phyloP scores from a whole-genome alignment of 2,797 vertebrate species.

The Sebastes taczanowskii region DNA sequence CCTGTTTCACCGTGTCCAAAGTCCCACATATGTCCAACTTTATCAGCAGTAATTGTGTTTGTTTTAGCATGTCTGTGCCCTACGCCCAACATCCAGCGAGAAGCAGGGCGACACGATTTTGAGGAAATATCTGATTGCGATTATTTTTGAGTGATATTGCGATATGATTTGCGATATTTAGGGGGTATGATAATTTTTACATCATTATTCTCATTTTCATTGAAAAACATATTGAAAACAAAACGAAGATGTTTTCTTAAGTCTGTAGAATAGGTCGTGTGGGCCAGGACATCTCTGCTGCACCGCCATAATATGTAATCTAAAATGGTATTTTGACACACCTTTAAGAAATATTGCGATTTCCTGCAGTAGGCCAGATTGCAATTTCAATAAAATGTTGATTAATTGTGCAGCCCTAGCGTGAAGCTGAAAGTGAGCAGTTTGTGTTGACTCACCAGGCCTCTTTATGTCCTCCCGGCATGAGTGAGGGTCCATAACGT shows the following conservation, averaged over 20 bases:
- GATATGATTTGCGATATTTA: no score
- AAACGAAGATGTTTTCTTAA: neutral
- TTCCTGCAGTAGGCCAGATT: no score
- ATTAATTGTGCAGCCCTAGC: neutral
- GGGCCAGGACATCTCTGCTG: neutral
- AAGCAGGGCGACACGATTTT: accelerated
- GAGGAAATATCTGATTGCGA: no score
- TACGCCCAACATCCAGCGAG: neutral
- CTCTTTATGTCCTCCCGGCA: conserved; percentile 95
- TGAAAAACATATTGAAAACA: no score
- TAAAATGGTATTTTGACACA: no score
- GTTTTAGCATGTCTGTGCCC: neutral
- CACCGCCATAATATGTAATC: accelerated
- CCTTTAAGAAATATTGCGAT: no score
- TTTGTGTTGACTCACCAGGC: conserved; percentile 88
- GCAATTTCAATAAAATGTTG: no score
- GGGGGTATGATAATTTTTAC: no score
- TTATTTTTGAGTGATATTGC: no score
- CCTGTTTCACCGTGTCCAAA: neutral
- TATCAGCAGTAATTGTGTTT: neutral
- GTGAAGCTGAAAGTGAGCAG: neutral
- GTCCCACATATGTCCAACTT: neutral
- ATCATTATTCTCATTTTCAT: no score
- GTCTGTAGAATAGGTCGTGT: neutral
- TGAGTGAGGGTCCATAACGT: conserved; percentile 94